Base-by-base conservation (phyloP, 2,797 vertebrate species). In the Eutrigla gurnardus region DNA sequence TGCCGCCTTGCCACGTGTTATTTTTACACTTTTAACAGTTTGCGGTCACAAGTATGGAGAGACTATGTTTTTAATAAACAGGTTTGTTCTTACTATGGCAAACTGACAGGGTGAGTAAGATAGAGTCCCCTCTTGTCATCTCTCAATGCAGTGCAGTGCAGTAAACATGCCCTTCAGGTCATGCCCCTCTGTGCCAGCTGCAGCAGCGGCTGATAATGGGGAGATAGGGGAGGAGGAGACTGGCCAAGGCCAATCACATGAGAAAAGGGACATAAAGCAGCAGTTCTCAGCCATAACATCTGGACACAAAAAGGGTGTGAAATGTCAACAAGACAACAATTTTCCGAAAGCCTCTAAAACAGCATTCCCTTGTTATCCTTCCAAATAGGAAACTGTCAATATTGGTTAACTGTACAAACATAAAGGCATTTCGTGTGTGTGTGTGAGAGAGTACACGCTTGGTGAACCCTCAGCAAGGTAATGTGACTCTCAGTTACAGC, bases 341-440 rank as follows among this genome's bases (percentile, higher is more conserved):
- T 73, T 10, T 58, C 65, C 17, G 42, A 5, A 57, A 63, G 50
- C 36, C 66, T 81, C 67, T 7, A 67, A 82, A 78, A 68, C 65
- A 17, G 59, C 73, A 86, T 77, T 77, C 63, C 70, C 66, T 52
- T 81, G 82, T 80, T 84, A 83, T 71, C 54, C 58, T 65, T 60
- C 18, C 54, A 53, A 64, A 37, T 9, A 77, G 70, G 35, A 82
- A 83, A 69, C 25, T 25, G 85, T 85, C 83, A 89, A 93, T 85
- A 88, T 83, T 87, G 67, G 68, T 50, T 71, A 91, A 88, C 62
- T 77, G 12, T 76, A 68, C 80, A 89, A 88, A 89, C 73, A 92
- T 77, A 78, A 63, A 79, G 45, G 54, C 39, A 73, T 58, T 77
- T 57, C 72, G 39, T 62, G 35, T 55, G 64, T 60, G 73, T 2